These are phyloP conservation scores for Acanthurus tractus DNA, from an alignment of 2,797 vertebrate species.

Conservation along the genomic window DNA sequence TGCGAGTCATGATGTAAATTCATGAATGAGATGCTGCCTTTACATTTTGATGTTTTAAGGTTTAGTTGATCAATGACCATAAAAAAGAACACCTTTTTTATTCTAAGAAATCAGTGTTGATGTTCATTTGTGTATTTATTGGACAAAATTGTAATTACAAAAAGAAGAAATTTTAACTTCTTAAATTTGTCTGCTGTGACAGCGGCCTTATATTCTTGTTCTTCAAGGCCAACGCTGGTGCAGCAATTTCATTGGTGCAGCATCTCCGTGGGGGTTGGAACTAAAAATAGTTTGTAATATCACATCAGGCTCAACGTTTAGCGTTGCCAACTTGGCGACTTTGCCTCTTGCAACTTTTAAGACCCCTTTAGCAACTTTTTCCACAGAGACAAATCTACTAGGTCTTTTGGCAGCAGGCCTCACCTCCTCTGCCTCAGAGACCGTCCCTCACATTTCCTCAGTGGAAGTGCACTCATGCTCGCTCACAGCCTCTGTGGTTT, in stretches of 20 bases:
- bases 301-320: background rate
- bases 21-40: background rate
- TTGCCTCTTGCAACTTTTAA: background rate
- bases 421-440: background rate
- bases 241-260: background rate
- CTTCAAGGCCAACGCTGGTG: background rate
- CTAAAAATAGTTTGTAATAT: slow-evolving; percentile 1
- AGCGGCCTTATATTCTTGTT: no score
- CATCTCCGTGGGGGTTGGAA: background rate
- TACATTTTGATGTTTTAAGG: background rate
- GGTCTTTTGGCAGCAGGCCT: slow-evolving; percentile 13
- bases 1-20: background rate
- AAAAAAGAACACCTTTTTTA: no score
- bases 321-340: background rate
- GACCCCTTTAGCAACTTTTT: background rate
- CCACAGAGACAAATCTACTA: background rate
- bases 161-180: background rate
- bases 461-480: background rate
- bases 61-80: background rate
- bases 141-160: background rate
- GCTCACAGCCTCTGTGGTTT: background rate
- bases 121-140: background rate
- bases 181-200: background rate
- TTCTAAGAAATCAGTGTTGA: background rate
- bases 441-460: background rate